phyloP scores from a whole-genome alignment of 2,888 invertebrate genomes.

The Rhingia rostrata region DNA sequence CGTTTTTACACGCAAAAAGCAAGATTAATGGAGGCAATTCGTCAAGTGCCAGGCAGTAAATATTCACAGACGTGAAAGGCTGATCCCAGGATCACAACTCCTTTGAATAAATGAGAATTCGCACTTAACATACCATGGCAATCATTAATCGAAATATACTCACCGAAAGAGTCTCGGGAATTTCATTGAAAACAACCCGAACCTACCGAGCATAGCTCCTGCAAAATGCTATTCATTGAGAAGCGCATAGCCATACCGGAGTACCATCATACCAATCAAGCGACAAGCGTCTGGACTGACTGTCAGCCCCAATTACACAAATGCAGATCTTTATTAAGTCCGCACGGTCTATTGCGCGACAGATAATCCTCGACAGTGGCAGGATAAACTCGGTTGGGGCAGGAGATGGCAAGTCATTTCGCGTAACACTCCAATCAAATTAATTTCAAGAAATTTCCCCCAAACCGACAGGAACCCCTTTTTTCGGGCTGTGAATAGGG shows the following conservation, averaged over 20 bases:
- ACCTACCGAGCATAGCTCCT: constrained; percentile 6
- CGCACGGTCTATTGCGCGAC: constrained; percentile 22
- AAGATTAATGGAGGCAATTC: constrained; percentile 72
- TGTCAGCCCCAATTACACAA: constrained; percentile 64
- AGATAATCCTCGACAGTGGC: constrained; percentile 18
- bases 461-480: constrained; percentile 11
- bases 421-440: constrained; percentile 60
- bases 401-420: constrained; percentile 22
- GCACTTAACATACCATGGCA: constrained; percentile 78
- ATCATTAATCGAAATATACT: constrained; percentile 77
- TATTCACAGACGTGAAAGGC: constrained; percentile 52
- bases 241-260: constrained; percentile 14
- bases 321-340: constrained; percentile 64
- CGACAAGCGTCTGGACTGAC: constrained; percentile 62
- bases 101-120: constrained; percentile 75
- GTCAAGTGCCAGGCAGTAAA: constrained; percentile 68
- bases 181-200: constrained; percentile 65
- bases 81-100: constrained; percentile 70
- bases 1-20: constrained; percentile 48
- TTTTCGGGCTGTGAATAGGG: not conserved
- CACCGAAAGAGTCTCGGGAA: constrained; percentile 39
- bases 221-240: constrained; percentile 44
- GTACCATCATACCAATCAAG: constrained; percentile 59
- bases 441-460: constrained; percentile 52
- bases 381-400: not conserved